Conservation (phyloP, 2,888 invertebrate genomes). For the Trissolcus japonicus region DNA sequence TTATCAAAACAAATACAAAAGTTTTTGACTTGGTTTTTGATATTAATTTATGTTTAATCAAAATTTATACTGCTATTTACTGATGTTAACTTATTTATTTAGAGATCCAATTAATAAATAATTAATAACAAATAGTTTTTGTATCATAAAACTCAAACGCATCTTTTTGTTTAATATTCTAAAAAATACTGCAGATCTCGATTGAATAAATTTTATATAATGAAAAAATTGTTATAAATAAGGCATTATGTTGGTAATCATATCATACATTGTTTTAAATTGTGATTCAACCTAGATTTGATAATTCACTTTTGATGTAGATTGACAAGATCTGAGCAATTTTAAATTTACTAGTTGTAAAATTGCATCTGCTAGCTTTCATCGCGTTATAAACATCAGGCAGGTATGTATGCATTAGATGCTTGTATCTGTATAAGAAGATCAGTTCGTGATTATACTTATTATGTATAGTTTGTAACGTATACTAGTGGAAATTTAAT, state of each 20-base stretch:
- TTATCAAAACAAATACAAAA: slow-evolving; percentile 23
- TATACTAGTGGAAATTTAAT: slow-evolving; percentile 20
- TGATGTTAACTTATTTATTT: neutral
- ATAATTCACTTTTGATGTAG: slow-evolving; percentile 33
- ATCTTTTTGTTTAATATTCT: too few relatives aligned
- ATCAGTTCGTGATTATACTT: slow-evolving; percentile 23
- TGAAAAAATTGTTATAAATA: slow-evolving; percentile 39
- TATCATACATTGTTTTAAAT: slow-evolving; percentile 26
- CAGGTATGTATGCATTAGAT: slow-evolving; percentile 32
- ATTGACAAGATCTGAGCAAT: slow-evolving; percentile 29
- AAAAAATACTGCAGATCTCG: neutral
- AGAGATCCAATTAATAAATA: neutral
- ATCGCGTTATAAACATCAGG: slow-evolving; percentile 42
- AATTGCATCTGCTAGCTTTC: slow-evolving; percentile 30
- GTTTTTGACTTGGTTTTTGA: neutral
- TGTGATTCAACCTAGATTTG: slow-evolving; percentile 41
- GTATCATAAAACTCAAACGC: too few relatives aligned
- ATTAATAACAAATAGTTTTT: too few relatives aligned
- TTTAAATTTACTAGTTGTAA: slow-evolving; percentile 10
- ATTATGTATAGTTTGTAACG: too few relatives aligned
- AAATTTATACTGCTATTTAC: slow-evolving; percentile 17
- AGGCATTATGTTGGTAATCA: slow-evolving; percentile 26
- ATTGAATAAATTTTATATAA: slow-evolving; percentile 31
- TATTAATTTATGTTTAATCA: slow-evolving; percentile 10
- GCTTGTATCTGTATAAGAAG: slow-evolving; percentile 25